Base-by-base conservation (phyloP, 2,797 vertebrate species). In the Gymnodraco acuticeps region DNA sequence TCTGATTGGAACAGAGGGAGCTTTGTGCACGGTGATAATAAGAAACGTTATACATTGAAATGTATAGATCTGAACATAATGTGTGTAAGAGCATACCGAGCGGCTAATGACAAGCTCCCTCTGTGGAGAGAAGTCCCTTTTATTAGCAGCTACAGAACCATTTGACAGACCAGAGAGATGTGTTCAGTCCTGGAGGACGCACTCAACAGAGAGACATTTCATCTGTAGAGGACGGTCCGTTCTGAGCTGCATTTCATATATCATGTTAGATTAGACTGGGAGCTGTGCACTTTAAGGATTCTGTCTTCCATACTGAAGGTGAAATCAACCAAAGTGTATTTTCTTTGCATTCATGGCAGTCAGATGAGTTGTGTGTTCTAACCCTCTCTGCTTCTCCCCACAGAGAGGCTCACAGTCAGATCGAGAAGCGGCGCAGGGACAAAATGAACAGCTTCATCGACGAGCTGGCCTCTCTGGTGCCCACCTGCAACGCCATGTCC, bases 361-460 rank as follows among this genome's bases (percentile, higher is more conserved):
- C 43, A 15, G 38, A 13, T 20, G 33, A 31, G 3, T 1, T 8
- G 33, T 38, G 33, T 38, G 33, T 38, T 38, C 7, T 38, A 38
- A 38, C 33, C 33, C 33, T 9, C 33, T 38, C 6, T 60, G 12
- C 46, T 45, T 52, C 46, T 38, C 5, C 62, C 55, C 42, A 47
- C 91, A 99, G 98, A 93, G 98, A 99, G 89, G 98, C 98, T 80
- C 98, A 99, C 80, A 99, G 98, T 87, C 98, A 99, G 91, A 99
- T 98, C 2, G 98, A 99, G 91, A 99, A 99, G 90, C 92, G 98
- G 13, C 96, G 97, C 11, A 89, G 98, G 86, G 98, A 99, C 89
- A 99, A 99, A 90, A 99, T 99, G 98, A 99, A 99, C 94, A 99
- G 97, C 81, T 99, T 99, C 86, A 99, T 99, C 19, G 98, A 99